These are phyloP conservation scores for Sebastes iracundus DNA, from an alignment of 2,797 vertebrate species.

Conservation along the genomic window DNA sequence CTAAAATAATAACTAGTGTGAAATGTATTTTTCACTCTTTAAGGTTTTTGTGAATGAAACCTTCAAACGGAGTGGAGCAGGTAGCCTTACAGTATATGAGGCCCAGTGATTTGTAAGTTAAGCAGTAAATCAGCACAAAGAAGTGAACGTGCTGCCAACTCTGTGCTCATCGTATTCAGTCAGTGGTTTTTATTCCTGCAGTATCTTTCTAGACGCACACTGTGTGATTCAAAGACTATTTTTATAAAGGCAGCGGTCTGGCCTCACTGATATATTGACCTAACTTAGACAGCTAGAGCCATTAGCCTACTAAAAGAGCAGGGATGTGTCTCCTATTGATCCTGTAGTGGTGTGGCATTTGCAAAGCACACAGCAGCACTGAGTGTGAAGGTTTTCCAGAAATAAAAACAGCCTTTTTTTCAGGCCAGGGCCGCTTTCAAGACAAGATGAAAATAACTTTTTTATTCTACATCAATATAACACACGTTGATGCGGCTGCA, in stretches of 20 bases:
- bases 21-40: not conserved
- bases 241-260: conserved; percentile 32
- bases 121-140: not conserved
- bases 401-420: not conserved
- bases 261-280: conserved; percentile 44
- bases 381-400: conserved; percentile 12
- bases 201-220: not conserved
- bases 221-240: conserved; percentile 12
- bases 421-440: not conserved
- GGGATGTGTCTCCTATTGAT: conserved; percentile 60
- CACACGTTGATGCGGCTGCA: not conserved
- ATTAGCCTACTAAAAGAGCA: conserved; percentile 62
- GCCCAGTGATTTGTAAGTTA: not conserved
- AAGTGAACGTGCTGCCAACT: not conserved
- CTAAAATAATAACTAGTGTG: not conserved
- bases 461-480: not conserved
- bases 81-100: not conserved
- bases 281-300: conserved; percentile 38
- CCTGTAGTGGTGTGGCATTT: conserved; percentile 48
- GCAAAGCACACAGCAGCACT: conserved; percentile 1
- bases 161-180: not conserved
- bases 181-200: not conserved
- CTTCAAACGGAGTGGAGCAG: not conserved
- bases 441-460: conserved; percentile 24
- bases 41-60: not conserved